These are phyloP conservation scores for Dreissena rostriformis DNA, from an alignment of 1,140 invertebrate genomes.

Conservation along the genomic window DNA sequence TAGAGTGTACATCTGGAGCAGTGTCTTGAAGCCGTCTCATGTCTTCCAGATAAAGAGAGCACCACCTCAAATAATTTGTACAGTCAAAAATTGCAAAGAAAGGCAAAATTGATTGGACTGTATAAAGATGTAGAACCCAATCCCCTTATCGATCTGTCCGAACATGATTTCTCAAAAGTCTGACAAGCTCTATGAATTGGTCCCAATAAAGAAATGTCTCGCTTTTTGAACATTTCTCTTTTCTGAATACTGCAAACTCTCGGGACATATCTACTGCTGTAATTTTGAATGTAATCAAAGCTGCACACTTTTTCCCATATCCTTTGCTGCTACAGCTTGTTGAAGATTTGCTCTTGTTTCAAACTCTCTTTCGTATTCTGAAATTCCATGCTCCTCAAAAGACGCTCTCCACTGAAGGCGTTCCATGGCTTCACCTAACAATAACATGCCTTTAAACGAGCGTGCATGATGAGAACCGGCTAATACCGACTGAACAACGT, in stretches of 20 bases:
- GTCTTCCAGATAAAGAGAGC: conserved; percentile 34
- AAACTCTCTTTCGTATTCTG: neutral
- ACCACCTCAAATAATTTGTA: conserved; percentile 28
- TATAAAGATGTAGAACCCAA: too few species aligned
- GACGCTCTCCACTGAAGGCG: conserved; percentile 24
- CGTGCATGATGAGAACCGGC: neutral
- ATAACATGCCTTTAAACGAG: conserved; percentile 33
- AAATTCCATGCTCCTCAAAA: neutral
- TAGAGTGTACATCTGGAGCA: conserved; percentile 6
- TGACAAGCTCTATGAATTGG: too few species aligned
- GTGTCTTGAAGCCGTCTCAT: too few species aligned
- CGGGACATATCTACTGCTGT: too few species aligned
- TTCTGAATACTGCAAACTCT: too few species aligned
- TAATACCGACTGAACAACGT: conserved; percentile 38
- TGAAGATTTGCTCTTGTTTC: neutral
- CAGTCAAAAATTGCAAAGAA: conserved; percentile 13
- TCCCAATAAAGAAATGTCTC: too few species aligned
- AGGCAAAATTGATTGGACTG: too few species aligned
- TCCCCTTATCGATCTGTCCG: too few species aligned
- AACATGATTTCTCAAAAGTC: too few species aligned
- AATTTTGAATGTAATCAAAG: too few species aligned
- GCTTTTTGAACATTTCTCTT: too few species aligned
- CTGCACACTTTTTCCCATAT: too few species aligned
- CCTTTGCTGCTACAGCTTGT: neutral
- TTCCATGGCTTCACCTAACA: conserved; percentile 21